Conservation (phyloP, 2,888 invertebrate species). For the Octodonta nipae region DNA sequence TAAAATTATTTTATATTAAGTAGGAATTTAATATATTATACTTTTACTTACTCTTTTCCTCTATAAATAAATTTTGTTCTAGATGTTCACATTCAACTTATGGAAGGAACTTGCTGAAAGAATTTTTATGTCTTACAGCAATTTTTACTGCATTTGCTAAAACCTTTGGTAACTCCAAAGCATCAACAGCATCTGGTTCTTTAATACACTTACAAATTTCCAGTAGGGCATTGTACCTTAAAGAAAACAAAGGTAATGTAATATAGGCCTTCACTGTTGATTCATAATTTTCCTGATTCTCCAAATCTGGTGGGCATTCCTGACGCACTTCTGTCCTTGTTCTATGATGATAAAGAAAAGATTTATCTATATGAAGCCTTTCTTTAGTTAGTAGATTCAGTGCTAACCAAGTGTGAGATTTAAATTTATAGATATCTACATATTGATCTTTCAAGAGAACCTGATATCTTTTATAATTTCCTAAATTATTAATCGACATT, state of each 20-base stretch:
- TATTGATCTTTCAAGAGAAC: slow-evolving; percentile 41
- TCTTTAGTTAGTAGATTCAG: slow-evolving; percentile 56
- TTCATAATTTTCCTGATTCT: slow-evolving; percentile 16
- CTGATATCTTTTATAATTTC: slow-evolving; percentile 46
- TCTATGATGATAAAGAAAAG: slow-evolving; percentile 35
- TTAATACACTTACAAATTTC: slow-evolving; percentile 37
- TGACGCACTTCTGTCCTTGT: slow-evolving; percentile 25
- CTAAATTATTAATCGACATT: slow-evolving; percentile 67
- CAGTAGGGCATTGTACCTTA: slow-evolving; percentile 38
- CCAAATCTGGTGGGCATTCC: slow-evolving; percentile 14
- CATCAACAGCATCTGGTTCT: no score
- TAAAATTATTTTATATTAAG: no score
- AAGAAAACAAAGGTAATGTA: slow-evolving; percentile 39
- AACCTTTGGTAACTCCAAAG: no score
- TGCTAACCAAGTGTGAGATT: slow-evolving; percentile 77
- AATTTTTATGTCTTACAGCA: no score
- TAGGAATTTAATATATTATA: no score
- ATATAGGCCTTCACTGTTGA: slow-evolving; percentile 38
- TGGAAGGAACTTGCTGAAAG: no score
- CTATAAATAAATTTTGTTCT: no score
- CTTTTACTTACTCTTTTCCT: no score
- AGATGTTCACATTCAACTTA: no score
- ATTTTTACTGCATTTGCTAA: no score
- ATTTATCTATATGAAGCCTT: slow-evolving; percentile 44
- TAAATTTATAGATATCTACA: slow-evolving; percentile 60